Conservation (phyloP, 2,113 vertebrate species). For the Forbesichthys agassizii region DNA sequence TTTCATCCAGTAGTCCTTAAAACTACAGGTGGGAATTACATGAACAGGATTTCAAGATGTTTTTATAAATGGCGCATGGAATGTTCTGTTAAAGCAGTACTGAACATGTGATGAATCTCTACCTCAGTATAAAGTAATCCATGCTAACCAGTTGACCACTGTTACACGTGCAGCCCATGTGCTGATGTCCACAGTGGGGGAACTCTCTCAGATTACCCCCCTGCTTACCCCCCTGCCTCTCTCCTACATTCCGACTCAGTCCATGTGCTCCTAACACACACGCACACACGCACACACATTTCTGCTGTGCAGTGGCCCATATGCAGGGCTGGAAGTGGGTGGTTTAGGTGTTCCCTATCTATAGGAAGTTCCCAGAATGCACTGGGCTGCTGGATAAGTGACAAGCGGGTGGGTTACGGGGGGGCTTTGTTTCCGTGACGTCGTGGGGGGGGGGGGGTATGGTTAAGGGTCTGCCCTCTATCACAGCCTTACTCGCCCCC, state of each 20-base stretch:
- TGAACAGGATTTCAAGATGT: too few relatives aligned
- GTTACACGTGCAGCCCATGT: conserved; percentile 45
- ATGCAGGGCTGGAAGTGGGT: conserved; percentile 18
- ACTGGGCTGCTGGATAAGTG: too few relatives aligned
- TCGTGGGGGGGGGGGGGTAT: too few relatives aligned
- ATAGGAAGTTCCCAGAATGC: not conserved
- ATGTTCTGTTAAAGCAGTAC: too few relatives aligned
- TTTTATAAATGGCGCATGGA: too few relatives aligned
- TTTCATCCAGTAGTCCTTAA: too few relatives aligned
- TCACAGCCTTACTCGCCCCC: not conserved
- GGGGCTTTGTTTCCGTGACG: too few relatives aligned
- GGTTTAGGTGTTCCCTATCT: conserved; percentile 11
- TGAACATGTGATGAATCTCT: too few relatives aligned
- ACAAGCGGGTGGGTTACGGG: too few relatives aligned
- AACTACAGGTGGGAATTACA: too few relatives aligned
- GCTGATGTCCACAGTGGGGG: conserved; percentile 58
- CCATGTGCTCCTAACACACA: conserved; percentile 65
- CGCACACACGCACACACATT: conserved; percentile 57
- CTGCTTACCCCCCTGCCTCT: conserved; percentile 36
- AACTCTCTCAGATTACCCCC: conserved; percentile 61
- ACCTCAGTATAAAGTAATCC: too few relatives aligned
- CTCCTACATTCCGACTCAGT: conserved; percentile 55
- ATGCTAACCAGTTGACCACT: not conserved
- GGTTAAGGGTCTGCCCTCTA: too few relatives aligned
- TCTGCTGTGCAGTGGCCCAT: conserved; percentile 57